Conservation (phyloP, 2,113 vertebrate species). For the Orycteropus afer region DNA sequence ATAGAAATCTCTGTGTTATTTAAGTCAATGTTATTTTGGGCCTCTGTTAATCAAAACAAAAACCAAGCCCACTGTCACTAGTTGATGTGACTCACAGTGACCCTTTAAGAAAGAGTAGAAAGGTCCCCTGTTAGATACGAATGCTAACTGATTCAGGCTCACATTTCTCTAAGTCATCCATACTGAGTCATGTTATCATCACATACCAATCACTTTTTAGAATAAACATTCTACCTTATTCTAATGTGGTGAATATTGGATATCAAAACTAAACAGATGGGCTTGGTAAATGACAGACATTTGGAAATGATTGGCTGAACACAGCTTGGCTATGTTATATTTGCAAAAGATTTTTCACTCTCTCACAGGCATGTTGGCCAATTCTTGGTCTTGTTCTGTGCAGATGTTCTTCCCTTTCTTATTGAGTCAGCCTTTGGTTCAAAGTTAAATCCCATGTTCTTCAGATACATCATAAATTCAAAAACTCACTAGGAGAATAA, state of each 20-base stretch:
- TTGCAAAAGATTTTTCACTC: conserved; percentile 47
- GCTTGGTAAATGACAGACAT: neutral
- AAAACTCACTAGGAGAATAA: too few relatives aligned
- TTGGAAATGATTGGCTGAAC: conserved; percentile 23
- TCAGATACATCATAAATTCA: neutral
- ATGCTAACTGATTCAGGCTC: neutral
- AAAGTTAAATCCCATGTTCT: neutral
- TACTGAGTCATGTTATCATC: neutral
- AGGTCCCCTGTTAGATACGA: neutral
- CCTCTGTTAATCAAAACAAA: neutral
- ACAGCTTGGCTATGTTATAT: conserved; percentile 1
- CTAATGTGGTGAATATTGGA: neutral
- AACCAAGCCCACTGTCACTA: too few relatives aligned
- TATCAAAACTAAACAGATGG: conserved; percentile 63
- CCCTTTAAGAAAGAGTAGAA: too few relatives aligned
- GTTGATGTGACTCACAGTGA: too few relatives aligned
- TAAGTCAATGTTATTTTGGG: neutral
- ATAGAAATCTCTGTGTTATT: neutral
- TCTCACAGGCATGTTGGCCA: neutral
- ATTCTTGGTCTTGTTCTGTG: neutral
- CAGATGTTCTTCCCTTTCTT: neutral
- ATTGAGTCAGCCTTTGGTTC: neutral
- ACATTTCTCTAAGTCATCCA: neutral
- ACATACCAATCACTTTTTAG: neutral
- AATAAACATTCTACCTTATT: conserved; percentile 28